phyloP scores from a whole-genome alignment of 2,888 invertebrate species.

The Melangyna quadrimaculata region DNA sequence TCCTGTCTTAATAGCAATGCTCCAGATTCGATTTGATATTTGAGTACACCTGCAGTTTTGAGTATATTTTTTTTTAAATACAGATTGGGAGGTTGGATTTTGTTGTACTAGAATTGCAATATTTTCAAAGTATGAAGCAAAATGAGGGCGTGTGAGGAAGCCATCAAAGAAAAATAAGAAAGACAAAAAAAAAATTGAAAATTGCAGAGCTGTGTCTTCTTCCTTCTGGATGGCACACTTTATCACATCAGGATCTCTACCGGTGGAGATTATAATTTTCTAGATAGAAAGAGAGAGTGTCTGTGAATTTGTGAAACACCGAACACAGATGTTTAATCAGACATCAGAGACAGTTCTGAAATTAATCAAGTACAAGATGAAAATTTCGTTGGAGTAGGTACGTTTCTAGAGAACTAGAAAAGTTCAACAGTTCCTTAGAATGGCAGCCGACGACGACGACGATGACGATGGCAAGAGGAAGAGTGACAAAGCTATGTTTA shows the following conservation, averaged over 20 bases:
- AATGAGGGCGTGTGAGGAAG: slow-evolving; percentile 43
- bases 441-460: neutral
- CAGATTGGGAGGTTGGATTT: neutral
- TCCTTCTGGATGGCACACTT: slow-evolving; percentile 17
- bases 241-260: slow-evolving; percentile 15
- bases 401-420: slow-evolving; percentile 1
- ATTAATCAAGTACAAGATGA: slow-evolving; percentile 48
- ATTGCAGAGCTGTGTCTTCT: slow-evolving; percentile 6
- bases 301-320: slow-evolving; percentile 41
- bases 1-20: slow-evolving; percentile 50
- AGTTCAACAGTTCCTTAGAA: neutral
- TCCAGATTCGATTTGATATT: slow-evolving; percentile 56
- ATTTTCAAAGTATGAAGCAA: slow-evolving; percentile 22
- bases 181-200: neutral
- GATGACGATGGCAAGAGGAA: neutral
- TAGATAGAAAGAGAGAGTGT: slow-evolving; percentile 1
- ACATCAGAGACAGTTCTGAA: slow-evolving; percentile 51
- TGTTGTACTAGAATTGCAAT: neutral
- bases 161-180: neutral
- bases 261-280: slow-evolving; percentile 46
- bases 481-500: slow-evolving; percentile 17
- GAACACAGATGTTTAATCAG: slow-evolving; percentile 62
- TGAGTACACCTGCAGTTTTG: slow-evolving; percentile 41
- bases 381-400: neutral
- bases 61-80: slow-evolving; percentile 4